These are phyloP conservation scores for Mantis religiosa DNA, from an alignment of 2,888 invertebrate species.

Conservation along the genomic window DNA sequence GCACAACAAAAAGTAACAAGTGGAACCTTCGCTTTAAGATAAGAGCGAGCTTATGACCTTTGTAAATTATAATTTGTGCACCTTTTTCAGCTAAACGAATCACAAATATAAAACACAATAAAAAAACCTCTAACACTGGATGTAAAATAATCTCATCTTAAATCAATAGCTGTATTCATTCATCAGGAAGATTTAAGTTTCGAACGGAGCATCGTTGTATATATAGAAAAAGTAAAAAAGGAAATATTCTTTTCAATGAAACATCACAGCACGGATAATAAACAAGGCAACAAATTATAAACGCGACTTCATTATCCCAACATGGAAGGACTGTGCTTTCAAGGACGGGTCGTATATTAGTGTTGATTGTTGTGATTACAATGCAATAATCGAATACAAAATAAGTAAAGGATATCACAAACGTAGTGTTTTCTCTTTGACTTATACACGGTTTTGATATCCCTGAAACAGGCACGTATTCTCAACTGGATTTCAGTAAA, in stretches of 20 bases:
- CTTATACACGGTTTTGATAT: not conserved
- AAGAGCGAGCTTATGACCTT: not conserved
- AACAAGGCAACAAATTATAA: conserved; percentile 11
- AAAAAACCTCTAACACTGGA: not conserved
- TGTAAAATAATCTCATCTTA: not conserved
- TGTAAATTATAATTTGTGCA: not conserved
- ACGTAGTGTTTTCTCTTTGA: not conserved
- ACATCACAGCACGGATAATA: conserved; percentile 9
- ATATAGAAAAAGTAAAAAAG: not conserved
- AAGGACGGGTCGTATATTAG: conserved; percentile 24
- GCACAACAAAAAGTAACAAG: not conserved
- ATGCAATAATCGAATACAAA: conserved; percentile 4
- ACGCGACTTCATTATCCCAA: conserved; percentile 3
- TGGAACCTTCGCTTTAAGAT: too few species aligned
- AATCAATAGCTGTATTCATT: not conserved
- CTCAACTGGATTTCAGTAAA: too few species aligned
- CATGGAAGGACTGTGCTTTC: conserved; percentile 27
- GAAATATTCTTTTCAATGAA: not conserved
- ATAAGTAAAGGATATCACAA: conserved; percentile 1
- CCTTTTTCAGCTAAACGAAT: not conserved
- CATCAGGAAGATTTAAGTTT: not conserved
- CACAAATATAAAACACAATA: not conserved
- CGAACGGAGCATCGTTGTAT: not conserved
- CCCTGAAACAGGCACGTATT: not conserved
- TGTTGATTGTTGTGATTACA: conserved; percentile 6